These are phyloP conservation scores for Xestia sexstrigata DNA, from an alignment of 2,888 invertebrate species.

Conservation along the genomic window DNA sequence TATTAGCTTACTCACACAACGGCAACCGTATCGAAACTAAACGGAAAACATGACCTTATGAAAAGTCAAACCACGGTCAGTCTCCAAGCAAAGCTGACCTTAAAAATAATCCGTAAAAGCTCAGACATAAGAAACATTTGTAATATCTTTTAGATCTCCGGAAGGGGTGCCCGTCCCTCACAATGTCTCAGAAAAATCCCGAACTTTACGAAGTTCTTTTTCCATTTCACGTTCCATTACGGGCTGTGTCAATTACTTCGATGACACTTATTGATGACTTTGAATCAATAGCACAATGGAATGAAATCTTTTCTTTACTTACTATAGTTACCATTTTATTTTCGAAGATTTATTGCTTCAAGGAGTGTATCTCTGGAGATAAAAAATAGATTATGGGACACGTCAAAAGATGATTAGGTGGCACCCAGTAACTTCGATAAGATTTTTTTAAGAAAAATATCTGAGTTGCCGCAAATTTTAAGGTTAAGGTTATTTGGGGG, in stretches of 20 bases:
- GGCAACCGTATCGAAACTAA: background rate
- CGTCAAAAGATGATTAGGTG: conserved; percentile 25
- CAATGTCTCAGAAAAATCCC: conserved; percentile 9
- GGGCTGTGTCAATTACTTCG: conserved; percentile 45
- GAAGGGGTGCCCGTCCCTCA: background rate
- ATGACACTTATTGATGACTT: conserved; percentile 59
- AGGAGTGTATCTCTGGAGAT: conserved; percentile 20
- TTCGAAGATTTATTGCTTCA: conserved; percentile 38
- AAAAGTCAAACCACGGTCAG: background rate
- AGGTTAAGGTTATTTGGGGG: background rate
- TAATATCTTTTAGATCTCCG: conserved; percentile 17
- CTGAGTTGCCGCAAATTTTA: too few species aligned
- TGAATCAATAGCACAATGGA: conserved; percentile 59
- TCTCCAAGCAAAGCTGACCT: conserved; percentile 11
- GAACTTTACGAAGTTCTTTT: conserved; percentile 36
- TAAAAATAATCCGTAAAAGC: conserved; percentile 18
- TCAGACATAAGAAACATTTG: conserved; percentile 24
- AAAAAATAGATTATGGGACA: conserved; percentile 37
- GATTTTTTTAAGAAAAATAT: too few species aligned
- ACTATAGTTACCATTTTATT: conserved; percentile 32
- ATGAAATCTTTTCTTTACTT: conserved; percentile 43
- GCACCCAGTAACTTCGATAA: background rate
- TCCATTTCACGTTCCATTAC: conserved; percentile 60
- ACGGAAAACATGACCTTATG: background rate
- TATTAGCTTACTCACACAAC: background rate